phyloP scores from a whole-genome alignment of 2,113 vertebrate species.

The Copsychus sechellarum region DNA sequence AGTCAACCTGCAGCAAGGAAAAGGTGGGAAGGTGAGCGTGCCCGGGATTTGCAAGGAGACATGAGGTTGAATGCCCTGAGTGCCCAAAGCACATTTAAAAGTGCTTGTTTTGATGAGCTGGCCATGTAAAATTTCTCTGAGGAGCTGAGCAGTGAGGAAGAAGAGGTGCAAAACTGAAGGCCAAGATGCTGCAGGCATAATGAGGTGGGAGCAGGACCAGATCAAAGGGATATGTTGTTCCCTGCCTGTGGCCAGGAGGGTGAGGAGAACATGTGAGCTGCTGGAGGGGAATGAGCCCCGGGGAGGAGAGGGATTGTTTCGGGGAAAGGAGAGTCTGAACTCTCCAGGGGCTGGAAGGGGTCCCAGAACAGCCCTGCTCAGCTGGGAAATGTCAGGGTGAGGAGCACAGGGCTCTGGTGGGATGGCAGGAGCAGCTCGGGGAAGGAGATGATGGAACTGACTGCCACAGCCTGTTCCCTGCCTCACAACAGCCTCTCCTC shows the following conservation, averaged over 20 bases:
- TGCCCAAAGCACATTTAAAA: neutral
- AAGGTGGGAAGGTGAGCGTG: neutral
- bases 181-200: neutral
- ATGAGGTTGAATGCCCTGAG: neutral
- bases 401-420: neutral
- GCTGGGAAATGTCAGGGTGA: neutral
- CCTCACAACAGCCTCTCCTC: neutral
- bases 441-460: neutral
- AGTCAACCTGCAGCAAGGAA: neutral
- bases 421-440: neutral
- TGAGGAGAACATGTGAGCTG: neutral
- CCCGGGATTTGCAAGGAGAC: neutral
- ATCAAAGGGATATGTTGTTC: neutral
- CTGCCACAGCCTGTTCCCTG: neutral
- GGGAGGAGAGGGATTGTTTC: neutral
- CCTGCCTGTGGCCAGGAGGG: neutral
- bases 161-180: neutral
- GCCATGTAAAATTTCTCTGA: neutral
- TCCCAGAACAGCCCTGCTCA: neutral
- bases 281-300: neutral
- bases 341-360: neutral
- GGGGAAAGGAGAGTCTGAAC: neutral
- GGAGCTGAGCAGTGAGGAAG: neutral
- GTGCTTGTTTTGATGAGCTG: neutral
- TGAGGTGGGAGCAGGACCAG: neutral